These are phyloP conservation scores for Stegodyphus dumicola DNA, from an alignment of 1,140 invertebrate genomes.

Conservation along the genomic window DNA sequence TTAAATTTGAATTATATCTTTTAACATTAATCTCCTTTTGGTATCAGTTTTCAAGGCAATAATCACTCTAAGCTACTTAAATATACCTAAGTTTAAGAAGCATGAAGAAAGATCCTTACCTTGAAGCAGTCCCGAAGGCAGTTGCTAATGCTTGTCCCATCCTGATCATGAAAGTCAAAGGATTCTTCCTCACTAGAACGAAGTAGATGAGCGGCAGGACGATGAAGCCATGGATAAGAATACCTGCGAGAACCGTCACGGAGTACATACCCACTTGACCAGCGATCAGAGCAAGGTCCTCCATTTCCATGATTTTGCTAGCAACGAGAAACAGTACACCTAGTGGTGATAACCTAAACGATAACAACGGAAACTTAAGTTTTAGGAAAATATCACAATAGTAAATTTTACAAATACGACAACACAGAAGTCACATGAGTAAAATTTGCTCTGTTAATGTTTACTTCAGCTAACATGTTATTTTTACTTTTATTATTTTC, in stretches of 20 bases:
- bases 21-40: too few species aligned
- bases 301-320: constrained; percentile 89
- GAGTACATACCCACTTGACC: constrained; percentile 92
- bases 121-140: constrained; percentile 93
- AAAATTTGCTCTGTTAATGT: too few species aligned
- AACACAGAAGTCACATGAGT: too few species aligned
- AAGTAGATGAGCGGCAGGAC: constrained; percentile 87
- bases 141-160: constrained; percentile 90
- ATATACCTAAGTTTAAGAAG: too few species aligned
- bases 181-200: constrained; percentile 80
- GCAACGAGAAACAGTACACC: constrained; percentile 92
- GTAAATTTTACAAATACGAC: too few species aligned
- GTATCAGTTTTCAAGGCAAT: too few species aligned
- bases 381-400: neutral
- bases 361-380: neutral
- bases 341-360: constrained; percentile 85
- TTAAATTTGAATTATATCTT: too few species aligned
- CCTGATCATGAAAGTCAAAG: constrained; percentile 83
- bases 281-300: constrained; percentile 82
- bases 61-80: too few species aligned
- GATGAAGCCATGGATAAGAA: constrained; percentile 90
- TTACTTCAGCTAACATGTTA: too few species aligned
- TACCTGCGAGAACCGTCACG: constrained; percentile 86
- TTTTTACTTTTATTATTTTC: too few species aligned
- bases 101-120: constrained; percentile 70